phyloP scores from a whole-genome alignment of 2,888 invertebrate species.

The Pyrocoelia pectoralis region DNA sequence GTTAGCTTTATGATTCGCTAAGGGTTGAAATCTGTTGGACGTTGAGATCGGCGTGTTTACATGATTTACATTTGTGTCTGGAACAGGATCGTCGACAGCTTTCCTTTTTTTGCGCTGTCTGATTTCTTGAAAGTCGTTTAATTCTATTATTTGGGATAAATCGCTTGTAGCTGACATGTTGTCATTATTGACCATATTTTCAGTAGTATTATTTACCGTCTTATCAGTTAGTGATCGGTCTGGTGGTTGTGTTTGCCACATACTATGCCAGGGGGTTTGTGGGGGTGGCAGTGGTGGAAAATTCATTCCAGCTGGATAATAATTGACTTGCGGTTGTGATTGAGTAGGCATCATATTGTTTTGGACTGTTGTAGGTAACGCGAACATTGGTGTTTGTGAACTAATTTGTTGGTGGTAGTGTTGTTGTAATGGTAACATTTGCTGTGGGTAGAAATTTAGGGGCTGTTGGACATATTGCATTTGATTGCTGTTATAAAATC shows the following conservation, averaged over 20 bases:
- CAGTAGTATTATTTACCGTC: conserved; percentile 13
- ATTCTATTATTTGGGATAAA: conserved; percentile 11
- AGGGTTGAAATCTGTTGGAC: conserved; percentile 3
- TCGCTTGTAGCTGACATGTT: conserved; percentile 9
- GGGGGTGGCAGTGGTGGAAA: too few relatives aligned
- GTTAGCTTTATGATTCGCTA: neutral
- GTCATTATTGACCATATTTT: conserved; percentile 9
- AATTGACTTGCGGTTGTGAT: too few relatives aligned
- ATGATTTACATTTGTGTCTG: conserved; percentile 11
- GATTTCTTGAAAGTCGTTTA: conserved; percentile 11
- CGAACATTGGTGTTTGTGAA: too few relatives aligned
- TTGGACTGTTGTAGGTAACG: too few relatives aligned
- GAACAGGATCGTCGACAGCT: neutral
- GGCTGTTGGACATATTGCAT: too few relatives aligned
- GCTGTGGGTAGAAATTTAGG: too few relatives aligned
- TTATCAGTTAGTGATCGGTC: neutral
- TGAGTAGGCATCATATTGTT: too few relatives aligned
- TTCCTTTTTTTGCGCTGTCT: neutral
- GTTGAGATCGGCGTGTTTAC: conserved; percentile 12
- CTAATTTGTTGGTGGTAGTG: too few relatives aligned
- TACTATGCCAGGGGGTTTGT: conserved; percentile 1
- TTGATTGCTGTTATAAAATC: too few relatives aligned
- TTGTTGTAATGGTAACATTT: too few relatives aligned
- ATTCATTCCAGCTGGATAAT: too few relatives aligned
- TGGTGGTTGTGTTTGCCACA: conserved; percentile 12